A percentile compares a stretch with the other conserved stretches of the same genome.
Evolutionary conservation across 1,140 invertebrate genomes (phyloP).

Genomic region (Caenorhabditis tropicalis): DNA sequence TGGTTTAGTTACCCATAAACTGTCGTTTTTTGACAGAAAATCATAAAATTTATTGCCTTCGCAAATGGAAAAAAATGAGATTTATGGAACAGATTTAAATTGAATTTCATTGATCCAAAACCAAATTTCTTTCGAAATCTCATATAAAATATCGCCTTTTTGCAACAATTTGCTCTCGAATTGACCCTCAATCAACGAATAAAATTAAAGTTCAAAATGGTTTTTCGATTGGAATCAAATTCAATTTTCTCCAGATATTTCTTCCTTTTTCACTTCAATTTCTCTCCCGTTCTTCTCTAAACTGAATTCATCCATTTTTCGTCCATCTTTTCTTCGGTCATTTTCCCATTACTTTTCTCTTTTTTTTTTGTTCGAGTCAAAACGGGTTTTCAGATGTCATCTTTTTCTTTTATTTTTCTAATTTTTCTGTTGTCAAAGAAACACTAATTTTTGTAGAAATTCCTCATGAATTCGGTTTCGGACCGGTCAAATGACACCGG

Average conservation of each 20-base stretch:
- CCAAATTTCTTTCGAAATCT: not conserved
- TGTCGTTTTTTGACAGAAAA: not conserved
- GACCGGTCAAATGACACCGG: constrained; percentile 16
- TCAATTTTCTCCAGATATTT: not conserved
- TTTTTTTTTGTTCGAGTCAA: not conserved
- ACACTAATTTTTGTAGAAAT: not conserved
- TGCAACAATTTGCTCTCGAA: not conserved
- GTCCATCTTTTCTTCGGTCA: constrained; percentile 15
- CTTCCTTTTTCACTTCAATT: not conserved
- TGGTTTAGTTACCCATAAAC: constrained; percentile 17
- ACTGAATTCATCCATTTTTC: not conserved
- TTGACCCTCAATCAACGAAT: not conserved
- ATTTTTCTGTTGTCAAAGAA: not conserved
- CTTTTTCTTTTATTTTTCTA: not conserved
- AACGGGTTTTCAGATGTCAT: constrained; percentile 35
- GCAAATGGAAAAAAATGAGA: not conserved
- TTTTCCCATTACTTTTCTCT: not conserved
- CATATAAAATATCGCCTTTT: too few species aligned
- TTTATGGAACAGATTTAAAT: not conserved
- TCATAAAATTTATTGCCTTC: constrained; percentile 27
- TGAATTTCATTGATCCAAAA: not conserved
- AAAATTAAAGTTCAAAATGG: not conserved
- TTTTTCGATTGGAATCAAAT: not conserved
- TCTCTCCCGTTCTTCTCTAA: not conserved
- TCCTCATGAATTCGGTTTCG: not conserved